A percentile compares a stretch with the other conserved stretches of the same genome.
phyloP scores from a whole-genome alignment of 37 sponge, comb jelly and placozoan genomes.

The Amphimedon queenslandica region DNA sequence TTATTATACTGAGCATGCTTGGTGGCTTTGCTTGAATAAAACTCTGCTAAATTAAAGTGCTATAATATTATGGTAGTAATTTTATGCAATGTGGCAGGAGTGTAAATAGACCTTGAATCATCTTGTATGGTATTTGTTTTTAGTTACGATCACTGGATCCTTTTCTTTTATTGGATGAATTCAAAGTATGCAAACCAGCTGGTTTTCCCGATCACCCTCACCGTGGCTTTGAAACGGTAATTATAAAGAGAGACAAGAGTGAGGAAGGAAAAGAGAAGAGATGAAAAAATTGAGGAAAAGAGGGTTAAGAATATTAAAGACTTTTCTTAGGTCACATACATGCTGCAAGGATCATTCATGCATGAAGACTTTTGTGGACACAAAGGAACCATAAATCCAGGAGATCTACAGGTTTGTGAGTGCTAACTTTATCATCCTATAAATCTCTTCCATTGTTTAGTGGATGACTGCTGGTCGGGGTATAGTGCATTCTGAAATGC shows the following conservation, averaged over 20 bases:
- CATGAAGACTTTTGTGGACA: constrained; percentile 93
- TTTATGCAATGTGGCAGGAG: too few relatives aligned
- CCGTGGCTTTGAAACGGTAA: constrained; percentile 92
- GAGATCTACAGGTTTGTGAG: constrained; percentile 63
- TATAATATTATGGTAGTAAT: too few relatives aligned
- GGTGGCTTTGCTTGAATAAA: too few relatives aligned
- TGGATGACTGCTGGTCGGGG: constrained; percentile 98
- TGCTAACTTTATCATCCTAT: too few relatives aligned
- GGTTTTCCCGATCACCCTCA: constrained; percentile 98
- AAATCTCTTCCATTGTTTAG: constrained; percentile 26
- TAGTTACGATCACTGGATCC: constrained; percentile 71
- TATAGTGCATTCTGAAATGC: constrained; percentile 95
- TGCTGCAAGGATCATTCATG: constrained; percentile 66
- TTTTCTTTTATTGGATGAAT: constrained; percentile 94
- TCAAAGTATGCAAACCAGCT: constrained; percentile 69
- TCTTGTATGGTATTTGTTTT: too few relatives aligned
- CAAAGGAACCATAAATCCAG: constrained; percentile 64
- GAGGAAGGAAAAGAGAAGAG: too few relatives aligned
- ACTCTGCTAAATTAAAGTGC: too few relatives aligned
- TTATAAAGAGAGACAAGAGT: too few relatives aligned
- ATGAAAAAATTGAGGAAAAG: too few relatives aligned
- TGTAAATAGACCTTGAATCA: too few relatives aligned
- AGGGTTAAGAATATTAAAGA: too few relatives aligned
- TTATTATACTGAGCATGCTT: too few relatives aligned
- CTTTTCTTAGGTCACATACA: constrained; percentile 65